Evolutionary conservation across 2,113 vertebrate species (phyloP).

Genomic region (Okapia johnstoni): DNA sequence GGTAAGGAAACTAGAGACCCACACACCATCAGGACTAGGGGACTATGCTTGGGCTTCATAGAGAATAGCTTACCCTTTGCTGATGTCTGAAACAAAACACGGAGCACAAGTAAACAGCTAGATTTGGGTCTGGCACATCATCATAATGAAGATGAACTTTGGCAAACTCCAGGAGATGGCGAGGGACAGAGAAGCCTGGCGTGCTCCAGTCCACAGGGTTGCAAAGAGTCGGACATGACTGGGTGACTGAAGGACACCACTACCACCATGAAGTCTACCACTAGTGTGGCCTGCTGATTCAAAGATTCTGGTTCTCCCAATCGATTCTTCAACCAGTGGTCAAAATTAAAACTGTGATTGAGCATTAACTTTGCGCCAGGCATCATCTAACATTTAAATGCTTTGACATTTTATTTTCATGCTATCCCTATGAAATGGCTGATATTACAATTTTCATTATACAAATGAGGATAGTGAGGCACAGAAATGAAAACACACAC

Average conservation of each 20-base stretch:
- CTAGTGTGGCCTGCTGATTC: not conserved
- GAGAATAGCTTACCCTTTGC: not conserved
- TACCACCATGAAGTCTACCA: not conserved
- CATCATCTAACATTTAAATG: not conserved
- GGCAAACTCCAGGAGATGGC: not conserved
- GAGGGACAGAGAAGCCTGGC: not conserved
- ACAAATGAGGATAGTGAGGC: not conserved
- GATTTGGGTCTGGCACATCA: not conserved
- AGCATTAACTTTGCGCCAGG: not conserved
- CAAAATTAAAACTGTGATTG: not conserved
- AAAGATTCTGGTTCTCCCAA: not conserved
- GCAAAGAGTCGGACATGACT: not conserved
- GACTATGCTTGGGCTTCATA: accelerated
- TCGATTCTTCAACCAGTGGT: not conserved
- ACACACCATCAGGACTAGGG: accelerated
- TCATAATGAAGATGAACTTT: not conserved
- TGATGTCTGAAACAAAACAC: not conserved
- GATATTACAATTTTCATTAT: not conserved
- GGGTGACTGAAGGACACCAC: not conserved
- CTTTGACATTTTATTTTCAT: not conserved
- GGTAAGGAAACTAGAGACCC: not conserved
- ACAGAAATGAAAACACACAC: not conserved
- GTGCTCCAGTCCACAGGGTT: not conserved
- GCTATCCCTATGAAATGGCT: not conserved
- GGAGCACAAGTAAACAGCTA: not conserved